Evolutionary conservation across 92 coral and sea anemone species (phyloP).

Genomic region (Epizoanthus fatuus): DNA sequence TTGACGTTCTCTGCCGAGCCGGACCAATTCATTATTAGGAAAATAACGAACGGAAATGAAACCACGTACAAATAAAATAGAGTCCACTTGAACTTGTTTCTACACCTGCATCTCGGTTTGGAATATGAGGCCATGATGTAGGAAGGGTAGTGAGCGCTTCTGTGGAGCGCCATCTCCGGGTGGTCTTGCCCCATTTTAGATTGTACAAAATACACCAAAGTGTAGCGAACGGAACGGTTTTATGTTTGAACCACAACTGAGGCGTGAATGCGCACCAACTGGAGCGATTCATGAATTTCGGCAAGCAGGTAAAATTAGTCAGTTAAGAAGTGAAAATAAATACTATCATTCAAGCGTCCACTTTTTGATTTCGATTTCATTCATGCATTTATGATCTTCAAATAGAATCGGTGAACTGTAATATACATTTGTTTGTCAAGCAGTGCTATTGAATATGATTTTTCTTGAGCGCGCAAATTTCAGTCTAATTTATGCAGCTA

Average conservation of each 20-base stretch:
- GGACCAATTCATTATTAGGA: slow-evolving; percentile 19
- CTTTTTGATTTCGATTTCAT: background rate
- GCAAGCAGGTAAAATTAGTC: slow-evolving; percentile 22
- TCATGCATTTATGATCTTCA: slow-evolving; percentile 5
- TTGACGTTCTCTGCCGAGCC: background rate
- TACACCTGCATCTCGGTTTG: slow-evolving; percentile 7
- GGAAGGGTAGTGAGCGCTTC: background rate
- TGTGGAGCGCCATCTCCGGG: background rate
- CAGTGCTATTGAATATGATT: background rate
- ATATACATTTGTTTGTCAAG: background rate
- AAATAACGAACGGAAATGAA: slow-evolving; percentile 12
- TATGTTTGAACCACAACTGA: background rate
- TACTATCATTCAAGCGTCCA: background rate
- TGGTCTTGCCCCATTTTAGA: background rate
- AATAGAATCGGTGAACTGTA: background rate
- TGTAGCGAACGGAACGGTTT: slow-evolving; percentile 4
- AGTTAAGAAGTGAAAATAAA: background rate
- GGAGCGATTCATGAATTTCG: background rate
- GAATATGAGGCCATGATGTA: background rate
- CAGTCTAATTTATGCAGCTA: too few species aligned
- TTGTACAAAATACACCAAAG: background rate
- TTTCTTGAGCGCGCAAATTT: background rate
- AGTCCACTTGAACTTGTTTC: slow-evolving; percentile 15
- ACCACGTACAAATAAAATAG: background rate
- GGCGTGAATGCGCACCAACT: background rate